Conservation (phyloP, 2,113 vertebrate genomes). For the Zosterops japonicus region DNA sequence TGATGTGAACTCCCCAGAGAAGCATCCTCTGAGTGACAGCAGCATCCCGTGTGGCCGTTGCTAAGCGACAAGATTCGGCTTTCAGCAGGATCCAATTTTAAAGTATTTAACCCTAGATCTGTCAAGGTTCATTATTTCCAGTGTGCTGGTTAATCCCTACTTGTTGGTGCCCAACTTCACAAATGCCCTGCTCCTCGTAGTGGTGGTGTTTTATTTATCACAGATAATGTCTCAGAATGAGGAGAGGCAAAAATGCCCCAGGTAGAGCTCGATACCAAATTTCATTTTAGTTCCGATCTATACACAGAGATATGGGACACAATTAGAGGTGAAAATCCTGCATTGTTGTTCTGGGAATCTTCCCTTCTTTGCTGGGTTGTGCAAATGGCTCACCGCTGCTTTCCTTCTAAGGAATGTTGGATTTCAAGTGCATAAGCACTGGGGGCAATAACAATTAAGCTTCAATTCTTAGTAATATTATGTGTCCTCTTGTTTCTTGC, state of each 20-base stretch:
- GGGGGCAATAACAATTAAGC: background rate
- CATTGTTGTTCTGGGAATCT: background rate
- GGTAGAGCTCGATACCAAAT: background rate
- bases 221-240: accelerated
- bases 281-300: background rate
- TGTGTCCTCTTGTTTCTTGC: background rate
- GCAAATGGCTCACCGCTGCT: background rate
- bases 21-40: constrained; percentile 72
- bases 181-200: background rate
- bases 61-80: constrained; percentile 74
- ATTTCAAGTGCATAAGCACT: background rate
- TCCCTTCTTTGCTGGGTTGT: background rate
- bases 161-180: background rate
- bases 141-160: constrained; percentile 8
- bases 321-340: background rate
- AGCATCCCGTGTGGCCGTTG: constrained; percentile 70
- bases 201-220: background rate
- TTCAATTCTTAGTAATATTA: background rate
- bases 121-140: constrained; percentile 59
- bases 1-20: constrained; percentile 61
- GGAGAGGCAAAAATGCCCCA: background rate
- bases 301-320: background rate
- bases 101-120: constrained; percentile 74
- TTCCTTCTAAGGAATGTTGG: background rate
- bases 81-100: constrained; percentile 71